Percentiles rank a stretch among this genome's conserved stretches.
These are phyloP conservation scores for Agapornis canus DNA, from an alignment of 2,797 vertebrate species.

Conservation along the genomic window DNA sequence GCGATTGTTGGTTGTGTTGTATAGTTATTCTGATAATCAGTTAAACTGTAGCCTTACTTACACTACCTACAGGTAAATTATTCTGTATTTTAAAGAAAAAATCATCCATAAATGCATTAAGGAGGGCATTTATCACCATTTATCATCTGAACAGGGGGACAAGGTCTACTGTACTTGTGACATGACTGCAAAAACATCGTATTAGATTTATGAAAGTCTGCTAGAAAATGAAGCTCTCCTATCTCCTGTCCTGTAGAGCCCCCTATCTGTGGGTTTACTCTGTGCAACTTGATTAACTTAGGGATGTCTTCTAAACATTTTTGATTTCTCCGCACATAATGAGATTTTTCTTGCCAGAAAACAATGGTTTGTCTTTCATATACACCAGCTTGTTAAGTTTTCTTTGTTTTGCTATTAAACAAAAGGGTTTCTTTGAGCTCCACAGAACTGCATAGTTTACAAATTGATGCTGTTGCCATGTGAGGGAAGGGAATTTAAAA, in stretches of 20 bases:
- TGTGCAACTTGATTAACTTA: background rate
- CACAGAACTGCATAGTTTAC: background rate
- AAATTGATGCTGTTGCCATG: background rate
- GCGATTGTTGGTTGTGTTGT: background rate
- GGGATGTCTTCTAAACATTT: background rate
- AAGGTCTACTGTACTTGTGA: conserved; percentile 39
- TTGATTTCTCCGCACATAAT: background rate
- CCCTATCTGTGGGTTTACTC: conserved; percentile 45
- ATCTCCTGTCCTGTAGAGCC: conserved; percentile 69
- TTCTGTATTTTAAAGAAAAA: conserved; percentile 21
- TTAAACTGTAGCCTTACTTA: conserved; percentile 52
- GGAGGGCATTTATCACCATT: conserved; percentile 42
- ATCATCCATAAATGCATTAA: conserved; percentile 51
- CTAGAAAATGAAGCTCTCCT: background rate
- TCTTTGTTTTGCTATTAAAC: background rate
- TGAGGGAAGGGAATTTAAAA: background rate
- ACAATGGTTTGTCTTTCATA: background rate
- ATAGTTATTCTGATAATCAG: background rate
- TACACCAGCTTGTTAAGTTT: background rate
- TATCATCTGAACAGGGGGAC: conserved; percentile 51
- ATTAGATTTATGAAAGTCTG: conserved; percentile 40
- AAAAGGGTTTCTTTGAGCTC: background rate
- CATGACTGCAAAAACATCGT: background rate
- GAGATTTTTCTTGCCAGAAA: background rate
- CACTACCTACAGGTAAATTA: conserved; percentile 35